Evolutionary conservation across 1,140 invertebrate species (phyloP).

Genomic region (Ooceraea biroi): DNA sequence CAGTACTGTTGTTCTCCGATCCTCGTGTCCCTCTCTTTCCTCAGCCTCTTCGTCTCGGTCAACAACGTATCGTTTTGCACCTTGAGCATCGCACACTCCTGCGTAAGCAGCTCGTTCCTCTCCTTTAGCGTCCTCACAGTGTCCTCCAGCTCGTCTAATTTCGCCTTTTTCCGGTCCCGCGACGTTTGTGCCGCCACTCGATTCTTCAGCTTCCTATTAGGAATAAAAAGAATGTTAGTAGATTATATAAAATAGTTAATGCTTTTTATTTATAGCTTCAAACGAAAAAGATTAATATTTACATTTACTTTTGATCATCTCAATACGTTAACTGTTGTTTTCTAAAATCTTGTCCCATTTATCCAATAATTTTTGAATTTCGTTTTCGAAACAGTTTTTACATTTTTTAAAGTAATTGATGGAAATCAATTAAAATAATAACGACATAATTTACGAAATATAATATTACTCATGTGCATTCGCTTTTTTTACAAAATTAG

Average conservation of each 20-base stretch:
- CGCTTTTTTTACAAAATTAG: too few species aligned
- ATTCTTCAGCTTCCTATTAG: constrained; percentile 97
- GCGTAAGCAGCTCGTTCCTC: constrained; percentile 88
- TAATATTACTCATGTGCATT: too few species aligned
- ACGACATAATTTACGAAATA: too few species aligned
- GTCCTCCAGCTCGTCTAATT: constrained; percentile 95
- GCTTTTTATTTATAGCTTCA: too few species aligned
- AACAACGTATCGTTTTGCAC: constrained; percentile 89
- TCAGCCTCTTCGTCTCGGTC: constrained; percentile 89
- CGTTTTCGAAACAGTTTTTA: too few species aligned
- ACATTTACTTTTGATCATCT: too few species aligned
- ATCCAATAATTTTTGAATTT: too few species aligned
- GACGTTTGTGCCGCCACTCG: constrained; percentile 99
- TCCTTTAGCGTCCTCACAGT: constrained; percentile 89
- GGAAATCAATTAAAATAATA: too few species aligned
- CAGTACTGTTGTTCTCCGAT: constrained; percentile 81
- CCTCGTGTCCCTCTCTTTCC: constrained; percentile 84
- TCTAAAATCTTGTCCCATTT: too few species aligned
- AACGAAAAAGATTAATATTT: too few species aligned
- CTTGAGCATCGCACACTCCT: constrained; percentile 89
- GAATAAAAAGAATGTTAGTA: constrained; percentile 16
- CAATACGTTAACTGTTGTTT: too few species aligned
- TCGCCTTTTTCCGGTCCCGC: constrained; percentile 97
- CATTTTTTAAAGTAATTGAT: too few species aligned
- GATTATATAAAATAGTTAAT: background rate